These are phyloP conservation scores for Gnatocerus cornutus DNA, from an alignment of 2,888 invertebrate genomes.

Conservation along the genomic window DNA sequence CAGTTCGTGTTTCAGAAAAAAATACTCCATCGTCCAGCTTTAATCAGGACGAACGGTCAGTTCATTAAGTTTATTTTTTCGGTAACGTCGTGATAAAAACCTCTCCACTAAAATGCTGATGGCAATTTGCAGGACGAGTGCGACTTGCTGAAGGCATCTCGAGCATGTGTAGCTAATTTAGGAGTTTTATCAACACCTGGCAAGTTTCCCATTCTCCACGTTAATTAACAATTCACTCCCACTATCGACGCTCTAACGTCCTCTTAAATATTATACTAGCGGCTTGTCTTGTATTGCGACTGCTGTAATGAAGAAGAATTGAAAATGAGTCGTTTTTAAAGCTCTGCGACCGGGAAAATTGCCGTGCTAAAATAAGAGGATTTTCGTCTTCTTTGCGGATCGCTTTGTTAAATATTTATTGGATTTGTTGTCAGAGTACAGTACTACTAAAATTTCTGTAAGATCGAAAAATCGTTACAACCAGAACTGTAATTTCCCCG, in stretches of 20 bases:
- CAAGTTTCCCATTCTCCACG: constrained; percentile 20
- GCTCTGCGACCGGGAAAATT: constrained; percentile 14
- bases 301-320: constrained; percentile 22
- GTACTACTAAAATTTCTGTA: too few species aligned
- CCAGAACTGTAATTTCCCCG: too few species aligned
- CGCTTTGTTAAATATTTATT: constrained; percentile 22
- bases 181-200: constrained; percentile 30
- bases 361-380: constrained; percentile 4
- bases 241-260: constrained; percentile 20
- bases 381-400: constrained; percentile 7
- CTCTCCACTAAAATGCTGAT: constrained; percentile 1
- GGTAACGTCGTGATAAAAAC: not conserved
- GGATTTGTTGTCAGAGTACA: constrained; percentile 5
- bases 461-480: too few species aligned
- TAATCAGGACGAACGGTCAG: constrained; percentile 32
- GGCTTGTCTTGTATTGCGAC: constrained; percentile 17
- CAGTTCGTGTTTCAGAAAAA: constrained; percentile 28
- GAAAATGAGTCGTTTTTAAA: constrained; percentile 28
- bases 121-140: constrained; percentile 13
- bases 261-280: constrained; percentile 19
- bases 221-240: constrained; percentile 20
- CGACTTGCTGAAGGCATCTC: constrained; percentile 6
- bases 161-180: constrained; percentile 18
- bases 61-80: constrained; percentile 28
- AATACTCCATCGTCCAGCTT: constrained; percentile 5